phyloP scores from a whole-genome alignment of 2,888 invertebrate genomes.

The Synanthedon vespiformis region DNA sequence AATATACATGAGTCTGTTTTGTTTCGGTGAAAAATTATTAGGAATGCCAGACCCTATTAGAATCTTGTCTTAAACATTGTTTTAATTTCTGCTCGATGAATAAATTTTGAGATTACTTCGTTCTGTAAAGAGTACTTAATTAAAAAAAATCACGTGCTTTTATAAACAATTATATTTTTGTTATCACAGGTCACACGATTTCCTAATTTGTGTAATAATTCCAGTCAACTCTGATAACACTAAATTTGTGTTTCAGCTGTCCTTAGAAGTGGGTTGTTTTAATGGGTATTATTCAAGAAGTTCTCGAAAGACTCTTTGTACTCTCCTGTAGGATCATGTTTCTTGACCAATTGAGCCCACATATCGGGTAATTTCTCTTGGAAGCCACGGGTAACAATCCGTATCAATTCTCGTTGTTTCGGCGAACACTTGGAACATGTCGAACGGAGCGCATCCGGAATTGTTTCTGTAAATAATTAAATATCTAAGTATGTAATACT shows the following conservation, averaged over 20 bases:
- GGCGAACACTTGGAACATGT: slow-evolving; percentile 71
- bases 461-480: slow-evolving; percentile 41
- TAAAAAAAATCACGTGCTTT: too few relatives aligned
- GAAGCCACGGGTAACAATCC: slow-evolving; percentile 59
- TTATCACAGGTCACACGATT: not conserved
- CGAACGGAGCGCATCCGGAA: slow-evolving; percentile 71
- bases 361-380: slow-evolving; percentile 50
- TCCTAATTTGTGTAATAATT: not conserved
- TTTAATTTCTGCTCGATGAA: too few relatives aligned
- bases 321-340: slow-evolving; percentile 61
- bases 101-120: too few relatives aligned
- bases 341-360: slow-evolving; percentile 45
- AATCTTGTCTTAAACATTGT: too few relatives aligned
- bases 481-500: not conserved
- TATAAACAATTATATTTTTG: too few relatives aligned
- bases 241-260: not conserved
- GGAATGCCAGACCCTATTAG: too few relatives aligned
- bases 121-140: too few relatives aligned
- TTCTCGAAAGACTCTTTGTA: slow-evolving; percentile 61
- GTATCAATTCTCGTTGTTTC: slow-evolving; percentile 68
- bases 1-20: too few relatives aligned
- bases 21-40: too few relatives aligned
- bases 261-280: not conserved
- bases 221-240: too few relatives aligned
- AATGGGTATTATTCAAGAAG: slow-evolving; percentile 5